These are phyloP conservation scores for Melinaea menophilus DNA, from an alignment of 2,888 invertebrate genomes.

Conservation along the genomic window DNA sequence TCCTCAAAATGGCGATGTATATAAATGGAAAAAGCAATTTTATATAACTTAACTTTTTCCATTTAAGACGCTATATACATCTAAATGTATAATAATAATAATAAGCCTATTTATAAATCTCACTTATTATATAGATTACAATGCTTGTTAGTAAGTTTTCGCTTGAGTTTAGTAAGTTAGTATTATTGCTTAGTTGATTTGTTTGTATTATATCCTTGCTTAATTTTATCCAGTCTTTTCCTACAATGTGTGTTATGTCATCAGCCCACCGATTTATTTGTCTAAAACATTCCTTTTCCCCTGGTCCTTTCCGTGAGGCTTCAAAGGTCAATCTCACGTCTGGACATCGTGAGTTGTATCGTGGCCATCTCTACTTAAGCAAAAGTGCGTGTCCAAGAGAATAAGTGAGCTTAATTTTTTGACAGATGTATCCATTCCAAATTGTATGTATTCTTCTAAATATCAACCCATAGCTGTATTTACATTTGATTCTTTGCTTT, in stretches of 20 bases:
- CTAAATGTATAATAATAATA: too few relatives aligned
- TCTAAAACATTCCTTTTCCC: background rate
- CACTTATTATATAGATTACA: too few relatives aligned
- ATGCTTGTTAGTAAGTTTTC: too few relatives aligned
- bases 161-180: too few relatives aligned
- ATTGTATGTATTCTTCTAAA: background rate
- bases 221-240: conserved; percentile 5
- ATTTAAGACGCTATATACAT: too few relatives aligned
- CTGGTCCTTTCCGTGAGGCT: conserved; percentile 8
- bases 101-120: too few relatives aligned
- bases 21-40: too few relatives aligned
- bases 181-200: too few relatives aligned
- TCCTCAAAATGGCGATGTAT: too few relatives aligned
- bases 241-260: conserved; percentile 10
- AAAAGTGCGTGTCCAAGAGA: conserved; percentile 12
- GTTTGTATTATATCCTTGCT: background rate
- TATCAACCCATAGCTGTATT: conserved; percentile 16
- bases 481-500: conserved; percentile 11
- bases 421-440: too few relatives aligned
- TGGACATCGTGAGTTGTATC: conserved; percentile 9
- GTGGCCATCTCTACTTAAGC: conserved; percentile 27
- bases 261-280: conserved; percentile 10
- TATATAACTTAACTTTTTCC: too few relatives aligned
- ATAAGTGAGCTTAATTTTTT: too few relatives aligned
- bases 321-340: conserved; percentile 18